Evolutionary conservation across 2,113 vertebrate genomes (phyloP).

Genomic region (Rhinichthys klamathensis): DNA sequence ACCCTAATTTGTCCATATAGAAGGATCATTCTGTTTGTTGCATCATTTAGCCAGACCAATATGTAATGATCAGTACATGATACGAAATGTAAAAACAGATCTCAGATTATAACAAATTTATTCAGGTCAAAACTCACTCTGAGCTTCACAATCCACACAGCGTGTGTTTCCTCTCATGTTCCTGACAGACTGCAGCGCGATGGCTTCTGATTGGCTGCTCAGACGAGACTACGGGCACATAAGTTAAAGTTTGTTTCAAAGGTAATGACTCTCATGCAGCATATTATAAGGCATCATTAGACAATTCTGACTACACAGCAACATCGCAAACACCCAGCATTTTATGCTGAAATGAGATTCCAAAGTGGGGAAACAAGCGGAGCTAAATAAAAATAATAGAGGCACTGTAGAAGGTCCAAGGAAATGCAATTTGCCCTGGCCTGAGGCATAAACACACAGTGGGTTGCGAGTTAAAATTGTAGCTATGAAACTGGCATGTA

Average conservation of each 20-base stretch:
- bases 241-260: slow-evolving; percentile 7
- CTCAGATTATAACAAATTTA: neutral
- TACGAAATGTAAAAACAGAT: neutral
- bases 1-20: neutral
- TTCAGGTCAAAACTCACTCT: slow-evolving; percentile 80
- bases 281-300: slow-evolving; percentile 18
- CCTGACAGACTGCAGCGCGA: slow-evolving; percentile 93
- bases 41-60: neutral
- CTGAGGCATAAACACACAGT: slow-evolving; percentile 71
- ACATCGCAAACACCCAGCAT: neutral
- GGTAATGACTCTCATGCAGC: neutral
- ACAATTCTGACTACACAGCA: slow-evolving; percentile 9
- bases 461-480: slow-evolving; percentile 30
- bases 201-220: slow-evolving; percentile 92
- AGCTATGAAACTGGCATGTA: slow-evolving; percentile 18
- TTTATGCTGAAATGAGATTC: slow-evolving; percentile 25
- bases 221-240: slow-evolving; percentile 84
- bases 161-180: slow-evolving; percentile 88
- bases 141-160: slow-evolving; percentile 93
- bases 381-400: slow-evolving; percentile 63
- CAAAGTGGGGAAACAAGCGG: slow-evolving; percentile 47
- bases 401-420: slow-evolving; percentile 36
- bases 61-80: neutral
- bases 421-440: slow-evolving; percentile 53
- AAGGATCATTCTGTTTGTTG: neutral